Conservation (phyloP, 2,797 vertebrate species). For the Sebastes flavidus region DNA sequence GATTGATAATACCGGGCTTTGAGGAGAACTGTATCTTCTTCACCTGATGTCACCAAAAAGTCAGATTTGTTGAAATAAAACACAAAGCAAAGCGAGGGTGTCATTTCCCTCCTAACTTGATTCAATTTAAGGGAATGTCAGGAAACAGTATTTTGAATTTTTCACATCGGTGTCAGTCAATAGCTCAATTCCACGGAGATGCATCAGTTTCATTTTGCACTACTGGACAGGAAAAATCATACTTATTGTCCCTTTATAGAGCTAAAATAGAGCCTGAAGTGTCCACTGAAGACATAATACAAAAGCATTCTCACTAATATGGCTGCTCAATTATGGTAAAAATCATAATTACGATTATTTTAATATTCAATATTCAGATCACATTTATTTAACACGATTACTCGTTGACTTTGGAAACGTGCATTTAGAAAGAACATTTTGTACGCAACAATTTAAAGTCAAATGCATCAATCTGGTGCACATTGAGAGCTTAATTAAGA, state of each 20-base stretch:
- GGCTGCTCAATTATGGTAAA: too few relatives aligned
- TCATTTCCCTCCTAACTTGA: background rate
- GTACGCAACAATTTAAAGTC: too few relatives aligned
- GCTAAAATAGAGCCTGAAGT: background rate
- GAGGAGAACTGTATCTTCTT: background rate
- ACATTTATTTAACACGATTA: too few relatives aligned
- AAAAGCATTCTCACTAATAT: background rate
- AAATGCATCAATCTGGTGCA: too few relatives aligned
- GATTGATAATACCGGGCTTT: background rate
- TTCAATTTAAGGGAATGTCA: background rate
- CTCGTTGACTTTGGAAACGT: too few relatives aligned
- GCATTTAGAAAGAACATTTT: too few relatives aligned
- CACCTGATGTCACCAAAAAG: background rate
- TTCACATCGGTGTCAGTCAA: too few relatives aligned
- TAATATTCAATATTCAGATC: too few relatives aligned
- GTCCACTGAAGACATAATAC: background rate
- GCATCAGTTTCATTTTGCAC: background rate
- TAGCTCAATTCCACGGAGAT: background rate
- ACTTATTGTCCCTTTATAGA: background rate
- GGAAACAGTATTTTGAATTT: background rate
- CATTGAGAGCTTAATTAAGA: too few relatives aligned
- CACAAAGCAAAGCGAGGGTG: background rate
- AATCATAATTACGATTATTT: too few relatives aligned
- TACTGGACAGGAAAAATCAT: background rate
- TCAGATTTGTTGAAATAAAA: background rate